Conservation (phyloP, 2,797 vertebrate species). For the Salarias fasciatus region DNA sequence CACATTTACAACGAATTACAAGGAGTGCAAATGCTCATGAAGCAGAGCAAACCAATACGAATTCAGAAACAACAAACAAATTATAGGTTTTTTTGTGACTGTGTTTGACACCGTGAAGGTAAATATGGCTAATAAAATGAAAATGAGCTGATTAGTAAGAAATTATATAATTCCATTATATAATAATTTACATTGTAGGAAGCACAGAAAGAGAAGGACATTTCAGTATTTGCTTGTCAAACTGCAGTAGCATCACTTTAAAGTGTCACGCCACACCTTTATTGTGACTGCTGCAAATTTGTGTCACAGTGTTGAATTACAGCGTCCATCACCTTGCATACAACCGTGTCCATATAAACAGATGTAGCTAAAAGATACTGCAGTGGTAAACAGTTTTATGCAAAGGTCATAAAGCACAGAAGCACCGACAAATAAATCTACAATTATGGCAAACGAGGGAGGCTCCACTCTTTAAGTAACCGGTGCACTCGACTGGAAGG, state of each 20-base stretch:
- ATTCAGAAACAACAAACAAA: constrained; percentile 49
- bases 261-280: background rate
- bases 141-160: constrained; percentile 17
- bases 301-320: background rate
- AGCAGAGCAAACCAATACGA: constrained; percentile 52
- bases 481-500: no score
- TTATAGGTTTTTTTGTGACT: constrained; percentile 33
- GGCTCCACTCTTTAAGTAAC: no score
- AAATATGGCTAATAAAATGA: constrained; percentile 28
- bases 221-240: background rate
- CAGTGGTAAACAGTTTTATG: no score
- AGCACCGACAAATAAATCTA: no score
- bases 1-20: constrained; percentile 77
- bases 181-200: constrained; percentile 11
- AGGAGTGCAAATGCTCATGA: constrained; percentile 67
- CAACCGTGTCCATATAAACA: no score
- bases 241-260: background rate
- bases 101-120: constrained; percentile 35
- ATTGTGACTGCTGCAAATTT: background rate
- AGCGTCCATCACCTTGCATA: background rate
- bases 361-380: no score
- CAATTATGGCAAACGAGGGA: no score
- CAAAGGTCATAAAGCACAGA: no score
- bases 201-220: constrained; percentile 10
- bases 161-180: constrained; percentile 26